A percentile compares a stretch with the other conserved stretches of the same genome.
phyloP scores from a whole-genome alignment of 30 jellyfish, hydroid and myxozoan genomes.

The Aurelia aurita region DNA sequence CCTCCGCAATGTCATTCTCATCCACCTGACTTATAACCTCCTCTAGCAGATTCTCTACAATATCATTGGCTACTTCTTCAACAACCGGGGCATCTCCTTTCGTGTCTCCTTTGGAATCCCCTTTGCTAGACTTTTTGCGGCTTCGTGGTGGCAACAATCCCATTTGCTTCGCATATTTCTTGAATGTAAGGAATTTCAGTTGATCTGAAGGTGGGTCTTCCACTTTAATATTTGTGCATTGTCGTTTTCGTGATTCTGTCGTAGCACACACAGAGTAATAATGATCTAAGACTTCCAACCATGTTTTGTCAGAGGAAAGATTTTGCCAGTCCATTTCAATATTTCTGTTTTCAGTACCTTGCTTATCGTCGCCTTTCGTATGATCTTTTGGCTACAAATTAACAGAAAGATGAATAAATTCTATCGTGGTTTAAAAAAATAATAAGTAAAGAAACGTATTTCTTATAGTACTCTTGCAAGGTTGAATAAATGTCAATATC shows the following conservation, averaged over 20 bases:
- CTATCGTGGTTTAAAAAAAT: too few relatives aligned
- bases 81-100: slow-evolving; percentile 57
- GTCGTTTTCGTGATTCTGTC: slow-evolving; percentile 48
- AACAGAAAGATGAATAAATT: too few relatives aligned
- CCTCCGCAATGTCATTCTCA: slow-evolving; percentile 60
- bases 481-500: too few relatives aligned
- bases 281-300: slow-evolving; percentile 88
- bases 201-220: slow-evolving; percentile 28
- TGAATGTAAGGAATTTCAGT: slow-evolving; percentile 49
- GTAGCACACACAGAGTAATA: slow-evolving; percentile 91
- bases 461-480: too few relatives aligned
- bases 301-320: slow-evolving; percentile 77
- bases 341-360: background rate
- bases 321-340: slow-evolving; percentile 73
- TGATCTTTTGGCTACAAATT: too few relatives aligned
- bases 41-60: slow-evolving; percentile 64
- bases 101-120: slow-evolving; percentile 30
- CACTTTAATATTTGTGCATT: slow-evolving; percentile 63
- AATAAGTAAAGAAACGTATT: too few relatives aligned
- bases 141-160: slow-evolving; percentile 59
- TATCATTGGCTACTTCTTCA: slow-evolving; percentile 78
- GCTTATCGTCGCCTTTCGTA: too few relatives aligned
- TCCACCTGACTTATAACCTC: slow-evolving; percentile 71
- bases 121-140: slow-evolving; percentile 19
- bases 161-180: slow-evolving; percentile 69